Evolutionary conservation across 1,140 invertebrate genomes (phyloP), one percentile per base, ranked within the genome.

Genomic region (Drosophila ananassae): DNA sequence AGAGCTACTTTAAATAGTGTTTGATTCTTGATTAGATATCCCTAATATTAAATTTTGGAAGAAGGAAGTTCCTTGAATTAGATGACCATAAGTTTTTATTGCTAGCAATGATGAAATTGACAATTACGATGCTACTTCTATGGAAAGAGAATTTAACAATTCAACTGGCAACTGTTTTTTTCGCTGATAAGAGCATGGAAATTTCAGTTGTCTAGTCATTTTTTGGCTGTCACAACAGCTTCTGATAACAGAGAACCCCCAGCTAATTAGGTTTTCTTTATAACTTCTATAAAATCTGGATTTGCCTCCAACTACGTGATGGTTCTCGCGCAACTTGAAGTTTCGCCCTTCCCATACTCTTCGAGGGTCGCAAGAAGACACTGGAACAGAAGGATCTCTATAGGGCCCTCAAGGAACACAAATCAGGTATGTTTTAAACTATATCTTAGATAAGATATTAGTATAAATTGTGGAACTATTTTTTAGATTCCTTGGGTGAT

Each of bases 341-440:
- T 66, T 93, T 92, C 61, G 92, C 92, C 10, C 77, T 93, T 48
- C 92, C 93, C 50, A 92, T 93, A 17, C 92, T 94, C 58, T 90
- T 92, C 47, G 91, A 92, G 68, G 94, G 94, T 13, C 91, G 92
- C 13, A 92, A 93, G 64, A 92, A 92, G 54, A 93, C 94, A 41
- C 71, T 95, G 44, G 93, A 94, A 64, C 90, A 92, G 51, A 77
- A 89, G n/a, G 94, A 95, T 90, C 90, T 95, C 0, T 94, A 93
- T 73, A 81, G 92, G 61, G 92, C 94, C n/a, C 87, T 94, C 1
- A 90, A 91, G 21, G 93, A 93, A 53, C 94, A 95, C 77, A 91
- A 92, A 50, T 94, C 94, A 2, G 91, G 85, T 90, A 32, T 78
- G 69, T n/a, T n/a, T n/a, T n/a, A n/a, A n/a, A n/a, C n/a, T n/a